Evolutionary conservation across 2,888 invertebrate species (phyloP), one percentile per base, ranked within the genome.

Genomic region (Gasteruption jaculator): DNA sequence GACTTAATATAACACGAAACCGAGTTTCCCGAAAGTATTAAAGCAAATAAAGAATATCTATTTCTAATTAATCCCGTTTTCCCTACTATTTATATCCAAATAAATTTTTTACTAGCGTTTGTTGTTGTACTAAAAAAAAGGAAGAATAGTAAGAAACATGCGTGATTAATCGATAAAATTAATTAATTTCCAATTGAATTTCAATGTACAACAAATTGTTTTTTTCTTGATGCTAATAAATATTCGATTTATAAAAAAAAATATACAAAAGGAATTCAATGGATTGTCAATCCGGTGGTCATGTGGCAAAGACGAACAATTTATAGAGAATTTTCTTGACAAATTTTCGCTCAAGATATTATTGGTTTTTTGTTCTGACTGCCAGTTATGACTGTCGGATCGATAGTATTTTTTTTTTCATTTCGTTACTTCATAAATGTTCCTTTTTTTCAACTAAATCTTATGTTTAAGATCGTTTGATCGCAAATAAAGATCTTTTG

Each of bases 361-460:
- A 34, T 38, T 30, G 27, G 30, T 34, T 41, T 25, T 16, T 24
- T 26, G 26, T 35, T 52, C 60, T 58, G 53, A 54, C 52, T 63
- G 63, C 60, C 60, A 63, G 61, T 51, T 65, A 63, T 61, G 61
- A 61, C 62, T 54, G 55, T 61, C 57, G 61, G 58, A 58, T n/a
- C n/a, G 57, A 53, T 62, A 58, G 52, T 55, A 63, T 64, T n/a
- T n/a, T 59, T 61, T 63, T 57, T 65, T 61, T 58, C 57, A 58
- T 62, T 63, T 60, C 46, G 50, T 61, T 55, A 54, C 50, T 55
- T 52, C 46, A 46, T 56, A 52, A 51, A 53, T 45, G 37, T 50
- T 57, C 52, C 54, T 53, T 53, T 53, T 46, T 52, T 52, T 49
- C 36, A 22, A 40, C 24, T 16, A 10, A 35, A 31, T 29, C 40